Evolutionary conservation across 2,113 vertebrate genomes (phyloP).

Genomic region (Peromyscus maniculatus): DNA sequence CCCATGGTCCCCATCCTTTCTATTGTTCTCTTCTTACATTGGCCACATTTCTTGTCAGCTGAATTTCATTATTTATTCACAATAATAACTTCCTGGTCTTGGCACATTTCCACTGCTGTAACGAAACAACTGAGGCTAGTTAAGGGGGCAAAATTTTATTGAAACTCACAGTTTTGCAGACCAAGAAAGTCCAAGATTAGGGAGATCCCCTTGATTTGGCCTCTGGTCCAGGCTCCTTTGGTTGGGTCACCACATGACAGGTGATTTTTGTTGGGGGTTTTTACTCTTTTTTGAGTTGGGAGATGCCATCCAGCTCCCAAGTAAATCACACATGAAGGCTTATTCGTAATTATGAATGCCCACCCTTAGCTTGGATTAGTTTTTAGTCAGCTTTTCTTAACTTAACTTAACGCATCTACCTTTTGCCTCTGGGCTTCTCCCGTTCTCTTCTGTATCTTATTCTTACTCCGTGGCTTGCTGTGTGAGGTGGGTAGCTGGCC

Average conservation of each 20-base stretch:
- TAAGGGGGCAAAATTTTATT: background rate
- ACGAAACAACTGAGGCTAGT: background rate
- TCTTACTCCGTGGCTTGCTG: no score
- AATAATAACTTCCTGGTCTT: background rate
- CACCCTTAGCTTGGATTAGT: no score
- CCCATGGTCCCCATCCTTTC: background rate
- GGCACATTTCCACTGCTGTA: background rate
- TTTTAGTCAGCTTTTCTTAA: no score
- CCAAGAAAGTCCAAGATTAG: background rate
- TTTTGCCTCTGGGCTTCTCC: no score
- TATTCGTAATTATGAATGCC: no score
- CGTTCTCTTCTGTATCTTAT: no score
- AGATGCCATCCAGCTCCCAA: no score
- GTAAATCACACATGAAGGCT: no score
- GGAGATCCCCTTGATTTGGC: background rate
- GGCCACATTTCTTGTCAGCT: background rate
- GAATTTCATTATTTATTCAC: background rate
- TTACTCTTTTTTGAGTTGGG: no score
- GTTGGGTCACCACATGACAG: background rate
- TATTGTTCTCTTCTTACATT: background rate
- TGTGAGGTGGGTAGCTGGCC: no score
- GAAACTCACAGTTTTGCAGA: background rate
- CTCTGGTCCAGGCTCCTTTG: background rate
- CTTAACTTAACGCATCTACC: no score
- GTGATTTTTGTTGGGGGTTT: no score